Percentiles rank a stretch among this genome's conserved stretches.
Evolutionary conservation across 2,888 invertebrate species (phyloP).

Genomic region (Eilema griseolum): DNA sequence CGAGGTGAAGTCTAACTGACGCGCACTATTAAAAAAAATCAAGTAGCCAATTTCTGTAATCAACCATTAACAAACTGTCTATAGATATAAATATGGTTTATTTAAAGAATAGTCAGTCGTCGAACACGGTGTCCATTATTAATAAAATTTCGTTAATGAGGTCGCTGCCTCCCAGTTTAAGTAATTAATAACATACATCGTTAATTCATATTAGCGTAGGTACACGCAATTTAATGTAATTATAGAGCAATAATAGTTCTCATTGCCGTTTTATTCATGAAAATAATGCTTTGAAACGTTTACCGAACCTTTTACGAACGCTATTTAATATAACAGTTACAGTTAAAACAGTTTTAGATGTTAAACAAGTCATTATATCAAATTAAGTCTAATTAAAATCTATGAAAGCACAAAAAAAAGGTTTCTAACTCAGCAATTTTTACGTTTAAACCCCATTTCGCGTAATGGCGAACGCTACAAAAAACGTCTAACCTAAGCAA

Average conservation of each 20-base stretch:
- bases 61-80: constrained; percentile 13
- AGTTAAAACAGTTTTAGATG: constrained; percentile 22
- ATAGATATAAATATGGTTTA: constrained; percentile 24
- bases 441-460: constrained; percentile 41
- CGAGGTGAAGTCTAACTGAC: too few species aligned
- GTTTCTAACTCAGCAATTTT: constrained; percentile 19
- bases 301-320: constrained; percentile 21
- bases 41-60: not conserved
- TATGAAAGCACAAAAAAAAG: constrained; percentile 23
- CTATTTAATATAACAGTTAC: constrained; percentile 17
- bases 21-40: too few species aligned
- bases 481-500: constrained; percentile 49
- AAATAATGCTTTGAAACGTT: constrained; percentile 24
- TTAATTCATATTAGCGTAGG: constrained; percentile 47
- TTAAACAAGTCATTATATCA: constrained; percentile 25
- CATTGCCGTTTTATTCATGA: constrained; percentile 37
- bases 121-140: constrained; percentile 30
- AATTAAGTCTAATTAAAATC: constrained; percentile 35
- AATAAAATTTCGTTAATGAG: constrained; percentile 43
- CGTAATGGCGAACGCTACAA: constrained; percentile 43
- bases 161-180: constrained; percentile 36
- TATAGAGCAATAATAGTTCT: constrained; percentile 47
- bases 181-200: constrained; percentile 45
- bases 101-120: constrained; percentile 26
- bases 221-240: constrained; percentile 46